Percentiles rank a stretch among this genome's conserved stretches.
Evolutionary conservation across 2,113 vertebrate species (phyloP).

Genomic region (Vidua chalybeata): DNA sequence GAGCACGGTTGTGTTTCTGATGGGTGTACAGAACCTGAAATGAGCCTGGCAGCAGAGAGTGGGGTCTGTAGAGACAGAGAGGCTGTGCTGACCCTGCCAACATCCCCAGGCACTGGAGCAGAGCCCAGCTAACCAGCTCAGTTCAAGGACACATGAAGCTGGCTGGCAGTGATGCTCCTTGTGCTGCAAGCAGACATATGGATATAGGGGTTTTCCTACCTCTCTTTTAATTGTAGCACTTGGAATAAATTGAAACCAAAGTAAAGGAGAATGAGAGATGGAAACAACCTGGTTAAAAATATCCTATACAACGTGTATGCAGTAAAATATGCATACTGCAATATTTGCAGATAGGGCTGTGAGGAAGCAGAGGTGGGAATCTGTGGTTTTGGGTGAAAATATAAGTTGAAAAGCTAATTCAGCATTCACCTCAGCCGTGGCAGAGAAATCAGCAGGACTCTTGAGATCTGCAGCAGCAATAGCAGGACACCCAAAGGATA

Average conservation of each 20-base stretch:
- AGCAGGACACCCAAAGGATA: neutral
- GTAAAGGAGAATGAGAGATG: neutral
- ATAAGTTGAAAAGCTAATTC: neutral
- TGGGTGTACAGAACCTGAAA: neutral
- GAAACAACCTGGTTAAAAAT: neutral
- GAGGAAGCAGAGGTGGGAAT: neutral
- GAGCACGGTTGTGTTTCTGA: neutral
- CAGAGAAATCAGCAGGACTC: neutral
- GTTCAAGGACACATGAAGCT: neutral
- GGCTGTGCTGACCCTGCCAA: neutral
- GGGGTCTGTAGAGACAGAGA: neutral
- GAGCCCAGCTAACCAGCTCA: neutral
- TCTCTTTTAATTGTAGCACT: neutral
- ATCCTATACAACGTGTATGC: neutral
- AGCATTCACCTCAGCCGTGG: neutral
- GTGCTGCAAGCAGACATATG: neutral
- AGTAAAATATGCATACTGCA: neutral
- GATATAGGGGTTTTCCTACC: neutral
- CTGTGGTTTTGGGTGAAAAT: neutral
- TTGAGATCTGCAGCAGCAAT: neutral
- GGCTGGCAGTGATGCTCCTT: neutral
- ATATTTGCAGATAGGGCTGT: neutral
- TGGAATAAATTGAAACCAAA: neutral
- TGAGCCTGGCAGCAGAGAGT: neutral
- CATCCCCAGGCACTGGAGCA: neutral